Conservation (phyloP, 2,113 vertebrate species). For the Gobiocypris rarus region DNA sequence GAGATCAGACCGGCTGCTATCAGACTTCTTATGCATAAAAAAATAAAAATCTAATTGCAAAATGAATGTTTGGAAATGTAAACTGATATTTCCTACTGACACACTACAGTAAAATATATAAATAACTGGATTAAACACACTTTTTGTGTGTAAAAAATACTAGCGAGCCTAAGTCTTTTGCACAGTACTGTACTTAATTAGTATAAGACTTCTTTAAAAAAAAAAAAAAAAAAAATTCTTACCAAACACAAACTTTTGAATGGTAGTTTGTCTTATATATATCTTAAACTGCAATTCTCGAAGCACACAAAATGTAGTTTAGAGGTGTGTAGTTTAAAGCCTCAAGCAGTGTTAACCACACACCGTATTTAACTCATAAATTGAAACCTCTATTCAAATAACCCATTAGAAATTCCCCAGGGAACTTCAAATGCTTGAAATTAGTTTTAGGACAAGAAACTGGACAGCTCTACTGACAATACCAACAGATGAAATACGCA, state of each 20-base stretch:
- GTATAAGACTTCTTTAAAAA: neutral
- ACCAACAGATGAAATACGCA: neutral
- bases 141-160: too few relatives aligned
- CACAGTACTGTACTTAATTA: too few relatives aligned
- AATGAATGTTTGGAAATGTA: too few relatives aligned
- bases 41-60: too few relatives aligned
- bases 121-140: too few relatives aligned
- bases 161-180: too few relatives aligned
- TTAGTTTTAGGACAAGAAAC: neutral
- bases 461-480: neutral
- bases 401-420: neutral
- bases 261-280: neutral
- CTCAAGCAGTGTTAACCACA: neutral
- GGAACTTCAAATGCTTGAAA: neutral
- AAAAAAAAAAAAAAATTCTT: neutral
- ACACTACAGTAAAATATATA: too few relatives aligned
- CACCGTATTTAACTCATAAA: neutral
- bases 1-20: too few relatives aligned
- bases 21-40: too few relatives aligned
- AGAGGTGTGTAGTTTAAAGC: neutral
- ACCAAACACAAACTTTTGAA: neutral
- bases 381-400: neutral
- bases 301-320: neutral
- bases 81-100: too few relatives aligned
- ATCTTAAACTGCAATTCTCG: neutral